Conservation (phyloP, 2,888 invertebrate genomes). For the Mythimna loreyi region DNA sequence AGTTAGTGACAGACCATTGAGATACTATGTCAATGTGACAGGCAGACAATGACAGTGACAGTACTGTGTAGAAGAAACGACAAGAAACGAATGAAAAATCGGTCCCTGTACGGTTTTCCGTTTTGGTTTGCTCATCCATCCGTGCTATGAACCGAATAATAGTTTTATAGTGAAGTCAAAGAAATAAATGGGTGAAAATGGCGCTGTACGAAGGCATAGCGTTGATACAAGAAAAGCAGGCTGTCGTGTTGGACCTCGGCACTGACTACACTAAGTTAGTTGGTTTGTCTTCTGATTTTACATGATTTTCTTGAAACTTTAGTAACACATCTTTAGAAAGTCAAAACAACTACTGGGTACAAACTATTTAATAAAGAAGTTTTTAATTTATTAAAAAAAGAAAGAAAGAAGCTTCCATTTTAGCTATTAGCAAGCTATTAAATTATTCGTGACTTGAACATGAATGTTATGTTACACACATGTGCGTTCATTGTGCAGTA, state of each 20-base stretch:
- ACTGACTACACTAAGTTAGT: conserved; percentile 97
- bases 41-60: too few relatives aligned
- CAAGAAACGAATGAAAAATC: not conserved
- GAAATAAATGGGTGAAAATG: conserved; percentile 83
- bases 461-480: not conserved
- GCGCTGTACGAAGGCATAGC: conserved; percentile 95
- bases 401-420: too few relatives aligned
- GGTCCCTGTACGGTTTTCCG: too few relatives aligned
- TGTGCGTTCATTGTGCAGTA: not conserved
- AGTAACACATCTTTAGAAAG: not conserved
- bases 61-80: too few relatives aligned
- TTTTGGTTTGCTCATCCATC: not conserved
- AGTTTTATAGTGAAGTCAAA: too few relatives aligned
- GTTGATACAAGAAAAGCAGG: conserved; percentile 96
- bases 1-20: too few relatives aligned
- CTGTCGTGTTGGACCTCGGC: conserved; percentile 97
- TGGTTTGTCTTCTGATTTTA: conserved; percentile 9
- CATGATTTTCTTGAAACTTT: not conserved
- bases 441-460: not conserved
- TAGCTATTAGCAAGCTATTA: too few relatives aligned
- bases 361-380: too few relatives aligned
- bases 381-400: too few relatives aligned
- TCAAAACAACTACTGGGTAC: too few relatives aligned
- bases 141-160: not conserved
- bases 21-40: too few relatives aligned